A percentile compares a stretch with the other conserved stretches of the same genome.
phyloP scores from a whole-genome alignment of 37 sponge, comb jelly and placozoan genomes.

The Geodia barretti region DNA sequence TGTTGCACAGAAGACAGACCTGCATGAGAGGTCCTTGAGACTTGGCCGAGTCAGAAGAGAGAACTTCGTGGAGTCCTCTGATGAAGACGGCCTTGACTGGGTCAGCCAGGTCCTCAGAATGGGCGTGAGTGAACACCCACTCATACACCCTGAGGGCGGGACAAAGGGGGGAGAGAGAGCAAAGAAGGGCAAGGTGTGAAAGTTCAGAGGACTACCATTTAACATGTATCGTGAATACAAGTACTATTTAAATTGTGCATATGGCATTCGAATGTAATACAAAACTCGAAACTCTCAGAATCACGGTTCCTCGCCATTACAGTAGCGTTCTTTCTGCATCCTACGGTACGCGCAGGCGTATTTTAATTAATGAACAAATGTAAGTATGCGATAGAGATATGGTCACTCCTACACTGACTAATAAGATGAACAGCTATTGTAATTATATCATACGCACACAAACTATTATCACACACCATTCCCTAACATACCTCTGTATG shows the following conservation, averaged over 20 bases:
- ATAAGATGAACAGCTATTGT: no score
- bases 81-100: constrained; percentile 61
- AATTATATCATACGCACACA: no score
- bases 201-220: not conserved
- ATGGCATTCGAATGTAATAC: no score
- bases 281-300: no score
- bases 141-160: constrained; percentile 54
- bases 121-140: constrained; percentile 68
- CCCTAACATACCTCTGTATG: constrained; percentile 40
- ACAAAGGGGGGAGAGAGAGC: not conserved
- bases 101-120: constrained; percentile 44
- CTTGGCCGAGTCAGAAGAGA: constrained; percentile 15
- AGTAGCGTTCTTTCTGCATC: not conserved
- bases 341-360: not conserved
- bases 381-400: not conserved
- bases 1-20: constrained; percentile 3
- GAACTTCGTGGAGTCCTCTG: constrained; percentile 65
- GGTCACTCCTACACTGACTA: no score
- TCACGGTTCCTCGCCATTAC: no score
- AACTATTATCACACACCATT: no score
- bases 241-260: no score
- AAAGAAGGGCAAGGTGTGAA: not conserved
- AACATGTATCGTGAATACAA: not conserved
- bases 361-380: not conserved
- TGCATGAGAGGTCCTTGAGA: constrained; percentile 8